Evolutionary conservation across 2,797 vertebrate genomes (phyloP).

Genomic region (Spheniscus humboldti): DNA sequence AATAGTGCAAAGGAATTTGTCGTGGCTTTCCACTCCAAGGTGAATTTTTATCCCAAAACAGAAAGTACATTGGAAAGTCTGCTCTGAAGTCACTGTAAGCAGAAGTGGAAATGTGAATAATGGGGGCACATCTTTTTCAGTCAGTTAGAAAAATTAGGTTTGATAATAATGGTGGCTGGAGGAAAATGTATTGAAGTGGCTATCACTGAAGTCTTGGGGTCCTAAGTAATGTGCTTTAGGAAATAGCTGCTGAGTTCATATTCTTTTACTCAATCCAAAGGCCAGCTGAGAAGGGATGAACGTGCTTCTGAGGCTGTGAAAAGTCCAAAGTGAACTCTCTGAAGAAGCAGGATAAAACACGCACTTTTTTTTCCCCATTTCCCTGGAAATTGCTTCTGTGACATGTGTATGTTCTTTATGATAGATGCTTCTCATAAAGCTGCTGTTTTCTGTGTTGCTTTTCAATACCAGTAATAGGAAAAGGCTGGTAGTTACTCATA

Average conservation of each 20-base stretch:
- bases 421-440: neutral
- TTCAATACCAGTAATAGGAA: neutral
- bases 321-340: neutral
- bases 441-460: neutral
- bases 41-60: neutral
- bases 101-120: neutral
- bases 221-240: neutral
- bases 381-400: neutral
- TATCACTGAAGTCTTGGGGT: neutral
- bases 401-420: neutral
- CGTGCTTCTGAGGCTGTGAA: neutral
- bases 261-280: neutral
- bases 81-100: neutral
- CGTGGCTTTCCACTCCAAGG: neutral
- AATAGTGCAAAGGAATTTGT: neutral
- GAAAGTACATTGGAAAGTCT: neutral
- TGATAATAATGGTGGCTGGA: neutral
- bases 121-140: neutral
- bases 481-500: neutral
- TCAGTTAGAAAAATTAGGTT: neutral
- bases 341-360: neutral
- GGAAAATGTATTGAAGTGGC: neutral
- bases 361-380: neutral
- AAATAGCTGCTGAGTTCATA: neutral
- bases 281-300: neutral